Conservation (phyloP, 2,113 vertebrate genomes). For the Laterallus jamaicensis region DNA sequence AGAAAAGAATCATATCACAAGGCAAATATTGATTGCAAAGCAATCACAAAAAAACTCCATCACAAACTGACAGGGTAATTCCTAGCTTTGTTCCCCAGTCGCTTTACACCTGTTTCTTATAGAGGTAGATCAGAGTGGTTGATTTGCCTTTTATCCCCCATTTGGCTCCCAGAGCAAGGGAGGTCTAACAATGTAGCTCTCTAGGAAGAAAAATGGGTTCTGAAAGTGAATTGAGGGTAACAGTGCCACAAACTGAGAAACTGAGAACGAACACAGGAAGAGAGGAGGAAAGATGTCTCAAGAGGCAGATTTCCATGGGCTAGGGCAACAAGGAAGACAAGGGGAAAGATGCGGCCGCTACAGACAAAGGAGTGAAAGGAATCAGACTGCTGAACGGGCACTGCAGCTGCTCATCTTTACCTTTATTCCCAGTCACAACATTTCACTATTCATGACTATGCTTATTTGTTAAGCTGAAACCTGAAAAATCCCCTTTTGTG, state of each 20-base stretch:
- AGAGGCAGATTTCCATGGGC: background rate
- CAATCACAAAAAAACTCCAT: background rate
- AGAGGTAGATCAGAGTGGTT: background rate
- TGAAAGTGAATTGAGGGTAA: background rate
- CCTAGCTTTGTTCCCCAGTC: background rate
- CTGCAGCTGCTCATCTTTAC: background rate
- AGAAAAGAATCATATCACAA: background rate
- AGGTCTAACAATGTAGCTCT: background rate
- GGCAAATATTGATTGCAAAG: background rate
- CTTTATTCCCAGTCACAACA: background rate
- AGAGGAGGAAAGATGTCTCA: background rate
- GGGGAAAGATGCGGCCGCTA: background rate
- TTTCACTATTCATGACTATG: background rate
- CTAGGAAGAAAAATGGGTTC: background rate
- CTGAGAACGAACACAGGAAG: background rate
- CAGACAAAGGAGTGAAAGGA: background rate
- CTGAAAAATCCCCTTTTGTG: background rate
- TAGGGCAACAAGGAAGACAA: background rate
- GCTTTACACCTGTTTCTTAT: background rate
- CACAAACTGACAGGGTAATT: background rate
- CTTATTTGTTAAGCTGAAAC: background rate
- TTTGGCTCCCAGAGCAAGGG: background rate
- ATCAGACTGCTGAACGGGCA: rapidly evolving
- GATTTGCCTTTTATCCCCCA: background rate
- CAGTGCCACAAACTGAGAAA: rapidly evolving